A percentile compares a stretch with the other conserved stretches of the same genome.
phyloP scores from a whole-genome alignment of 2,888 invertebrate species.

The Nematopogon swammerdamellus region DNA sequence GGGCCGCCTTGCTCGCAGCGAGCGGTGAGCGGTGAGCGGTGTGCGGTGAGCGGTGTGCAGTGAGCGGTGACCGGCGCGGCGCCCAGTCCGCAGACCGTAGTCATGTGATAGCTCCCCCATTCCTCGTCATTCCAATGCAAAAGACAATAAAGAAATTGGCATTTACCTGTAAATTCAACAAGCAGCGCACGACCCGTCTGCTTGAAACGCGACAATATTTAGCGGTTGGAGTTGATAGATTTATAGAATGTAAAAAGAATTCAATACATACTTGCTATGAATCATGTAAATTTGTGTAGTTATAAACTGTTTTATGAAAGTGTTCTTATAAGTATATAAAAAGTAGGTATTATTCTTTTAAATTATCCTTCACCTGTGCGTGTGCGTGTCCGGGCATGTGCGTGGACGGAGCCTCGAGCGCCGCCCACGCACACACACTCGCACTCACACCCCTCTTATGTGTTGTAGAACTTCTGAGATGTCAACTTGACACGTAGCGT shows the following conservation, averaged over 20 bases:
- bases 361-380: background rate
- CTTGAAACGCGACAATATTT: slow-evolving; percentile 55
- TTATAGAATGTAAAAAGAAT: slow-evolving; percentile 51
- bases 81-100: background rate
- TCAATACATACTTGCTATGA: slow-evolving; percentile 47
- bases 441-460: too few species aligned
- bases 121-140: background rate
- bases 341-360: slow-evolving; percentile 19
- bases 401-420: too few species aligned
- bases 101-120: background rate
- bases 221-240: slow-evolving; percentile 49
- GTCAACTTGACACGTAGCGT: too few species aligned
- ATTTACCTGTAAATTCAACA: background rate
- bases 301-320: slow-evolving; percentile 46
- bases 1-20: too few species aligned
- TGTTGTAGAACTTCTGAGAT: too few species aligned
- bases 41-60: background rate
- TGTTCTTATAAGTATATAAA: slow-evolving; percentile 51
- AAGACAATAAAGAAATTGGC: background rate
- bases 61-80: too few species aligned
- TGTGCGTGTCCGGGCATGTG: background rate
- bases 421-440: too few species aligned
- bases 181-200: slow-evolving; percentile 13
- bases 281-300: slow-evolving; percentile 53
- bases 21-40: too few species aligned